Base-by-base conservation (phyloP, 2,113 vertebrate genomes). In the Saccopteryx bilineata region DNA sequence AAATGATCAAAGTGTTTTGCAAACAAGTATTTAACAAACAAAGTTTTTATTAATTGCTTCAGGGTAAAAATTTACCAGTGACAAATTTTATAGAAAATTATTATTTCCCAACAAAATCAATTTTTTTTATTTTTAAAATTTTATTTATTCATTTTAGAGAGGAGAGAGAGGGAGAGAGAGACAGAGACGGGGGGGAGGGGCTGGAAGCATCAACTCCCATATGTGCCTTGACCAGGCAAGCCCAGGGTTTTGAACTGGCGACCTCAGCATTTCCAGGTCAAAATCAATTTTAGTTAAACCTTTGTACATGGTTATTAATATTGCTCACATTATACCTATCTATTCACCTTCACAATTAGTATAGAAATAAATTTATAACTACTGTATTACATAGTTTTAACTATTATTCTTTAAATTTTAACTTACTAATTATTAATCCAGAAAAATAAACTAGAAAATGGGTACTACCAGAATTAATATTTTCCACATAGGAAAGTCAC, bases 221-320 rank as follows among this genome's bases (percentile, higher is more conserved):
- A n/a, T n/a, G n/a, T n/a, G n/a, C n/a, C n/a, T n/a, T n/a, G n/a
- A n/a, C n/a, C n/a, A n/a, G n/a, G n/a, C n/a, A n/a, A n/a, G n/a
- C n/a, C n/a, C n/a, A n/a, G n/a, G n/a, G n/a, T n/a, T n/a, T n/a
- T n/a, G n/a, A n/a, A n/a, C n/a, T n/a, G n/a, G n/a, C n/a, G n/a
- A n/a, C n/a, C n/a, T n/a, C n/a, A n/a, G n/a, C n/a, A n/a, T n/a
- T n/a, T n/a, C n/a, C n/a, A n/a, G n/a, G n/a, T n/a, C 4, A 7
- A 31, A 86, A n/a, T 84, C 10, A 60, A 14, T 94, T 96, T 90
- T 74, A 54, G 24, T 54, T 88, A 26, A 39, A 92, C 15, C 28
- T 90, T 81, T 52, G 2, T 68, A 60, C 11, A 33, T 84, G 24
- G 15, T 6, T 48, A 48, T 26, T 26, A 1, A 33, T 74, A 28